phyloP scores from a whole-genome alignment of 2,113 vertebrate genomes.

The Phoxinus phoxinus region DNA sequence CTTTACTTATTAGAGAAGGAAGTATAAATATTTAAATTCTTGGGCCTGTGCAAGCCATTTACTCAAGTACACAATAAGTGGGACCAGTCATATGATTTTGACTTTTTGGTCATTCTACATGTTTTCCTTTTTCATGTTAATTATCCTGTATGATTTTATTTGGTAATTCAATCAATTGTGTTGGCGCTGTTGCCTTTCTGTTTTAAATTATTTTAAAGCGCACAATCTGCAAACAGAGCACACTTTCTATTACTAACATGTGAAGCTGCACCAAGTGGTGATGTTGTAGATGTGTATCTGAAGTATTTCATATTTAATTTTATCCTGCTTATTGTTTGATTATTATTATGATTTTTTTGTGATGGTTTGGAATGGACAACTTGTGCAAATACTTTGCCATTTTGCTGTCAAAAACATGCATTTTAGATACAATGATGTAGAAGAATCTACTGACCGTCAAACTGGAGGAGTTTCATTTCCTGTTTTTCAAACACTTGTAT shows the following conservation, averaged over 20 bases:
- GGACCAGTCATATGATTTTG: not conserved
- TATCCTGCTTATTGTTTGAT: not conserved
- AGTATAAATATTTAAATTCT: not conserved
- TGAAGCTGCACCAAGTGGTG: not conserved
- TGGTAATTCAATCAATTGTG: constrained; percentile 7
- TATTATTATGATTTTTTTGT: not conserved
- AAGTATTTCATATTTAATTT: not conserved
- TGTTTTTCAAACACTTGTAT: not conserved
- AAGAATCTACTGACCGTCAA: not conserved
- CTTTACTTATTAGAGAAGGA: constrained; percentile 1
- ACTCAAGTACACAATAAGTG: not conserved
- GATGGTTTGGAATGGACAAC: not conserved
- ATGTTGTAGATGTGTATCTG: not conserved
- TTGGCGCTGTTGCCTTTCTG: constrained; percentile 7
- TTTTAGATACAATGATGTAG: not conserved
- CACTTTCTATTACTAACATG: not conserved
- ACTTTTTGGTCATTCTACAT: not conserved
- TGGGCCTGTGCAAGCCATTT: constrained; percentile 5
- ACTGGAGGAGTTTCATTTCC: not conserved
- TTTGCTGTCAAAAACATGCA: not conserved
- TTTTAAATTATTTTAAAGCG: constrained; percentile 19
- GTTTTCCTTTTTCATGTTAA: not conserved
- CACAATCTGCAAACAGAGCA: constrained; percentile 25
- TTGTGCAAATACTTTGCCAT: not conserved
- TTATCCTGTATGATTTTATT: not conserved